Base-by-base conservation (phyloP, 2,797 vertebrate genomes). In the Oryzias dopingdopingensis region DNA sequence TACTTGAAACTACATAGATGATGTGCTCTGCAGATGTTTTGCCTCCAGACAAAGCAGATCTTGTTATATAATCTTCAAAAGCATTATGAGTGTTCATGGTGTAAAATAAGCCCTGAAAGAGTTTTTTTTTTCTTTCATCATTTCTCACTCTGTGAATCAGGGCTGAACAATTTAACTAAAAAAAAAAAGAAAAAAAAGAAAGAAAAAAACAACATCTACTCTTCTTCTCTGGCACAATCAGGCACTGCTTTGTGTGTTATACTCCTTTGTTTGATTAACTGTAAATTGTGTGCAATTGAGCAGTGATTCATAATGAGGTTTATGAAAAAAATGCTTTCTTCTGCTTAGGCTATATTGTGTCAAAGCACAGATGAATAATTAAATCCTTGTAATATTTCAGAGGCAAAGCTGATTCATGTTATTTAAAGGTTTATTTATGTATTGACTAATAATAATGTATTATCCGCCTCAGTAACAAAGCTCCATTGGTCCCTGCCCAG, bases 371-470 rank as follows among this genome's bases (percentile, higher is more conserved):
- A 70, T 81, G 77, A 79, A 74, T 41, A 66, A 60, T 70, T 56
- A 65, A 64, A 66, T 70, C 54, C 67, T 59, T 58, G 42, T 76
- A 84, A 77, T 56, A 66, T 79, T 79, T 84, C 51, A 81, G 69
- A 51, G 57, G 56, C 74, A 65, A 29, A 74, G 61, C 81, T 85
- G 14, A 89, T 86, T 86, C 70, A 78, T 86, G 75, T 81, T 81
- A 80, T 81, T 89, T 76, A 77, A 86, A 83, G 61, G 67, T 79
- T 87, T 86, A 88, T 89, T 90, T 89, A 89, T 88, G 89, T 89
- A 90, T 90, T 92, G 83, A 89, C 66, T 91, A 79, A 87, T 83
- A 84, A 89, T 91, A 87, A 89, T 86, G 77, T 81, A 79, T 90
- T 89, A 91, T 90, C 85, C 80, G 79, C 72, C 72, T 70, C 76